Evolutionary conservation across 2,113 vertebrate genomes (phyloP), one percentile per base, ranked within the genome.

Genomic region (Leptosomus discolor): DNA sequence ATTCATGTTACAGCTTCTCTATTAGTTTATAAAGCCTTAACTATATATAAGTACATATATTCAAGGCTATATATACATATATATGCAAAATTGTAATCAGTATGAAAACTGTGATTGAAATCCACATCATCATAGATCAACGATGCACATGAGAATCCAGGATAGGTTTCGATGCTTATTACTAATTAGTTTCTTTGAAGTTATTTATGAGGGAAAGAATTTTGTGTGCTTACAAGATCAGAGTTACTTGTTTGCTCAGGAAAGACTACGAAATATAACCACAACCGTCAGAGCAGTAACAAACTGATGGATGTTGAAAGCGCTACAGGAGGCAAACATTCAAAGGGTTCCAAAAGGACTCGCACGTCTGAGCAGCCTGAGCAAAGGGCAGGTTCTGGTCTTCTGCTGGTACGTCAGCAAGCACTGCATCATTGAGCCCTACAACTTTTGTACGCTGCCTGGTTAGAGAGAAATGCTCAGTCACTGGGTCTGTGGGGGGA

Each of bases 401-500:
- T 53, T 96, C 73, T 82, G 69, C 51, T 60, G 48, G 43, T 53
- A n/a, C 57, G 68, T 87, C 94, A 95, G 51, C 58, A 84, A 89
- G 41, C 0, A 3, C 63, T 85, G 74, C 91, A 60, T 16, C 73
- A 64, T 4, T 61, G 75, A 91, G 60, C 12, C 26, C 37, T 64
- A 19, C 36, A 45, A 48, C 43, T 67, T 89, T 1, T 54, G 41
- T 43, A 20, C 3, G 15, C 57, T 60, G 36, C 39, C 63, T 70
- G 51, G 45, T 80, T 54, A 50, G 48, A 48, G 46, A 64, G 60
- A 58, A 34, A 32, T 48, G 36, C 64, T 75, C 53, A 48, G 60
- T 91, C 73, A 43, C 27, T 20, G 29, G 26, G 65, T 85, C 34
- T 0, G 0, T 6, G 50, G 41, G 11, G 32, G n/a, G 9, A 73